Conservation (phyloP, 2,797 vertebrate genomes). For the Okamejei kenojei region DNA sequence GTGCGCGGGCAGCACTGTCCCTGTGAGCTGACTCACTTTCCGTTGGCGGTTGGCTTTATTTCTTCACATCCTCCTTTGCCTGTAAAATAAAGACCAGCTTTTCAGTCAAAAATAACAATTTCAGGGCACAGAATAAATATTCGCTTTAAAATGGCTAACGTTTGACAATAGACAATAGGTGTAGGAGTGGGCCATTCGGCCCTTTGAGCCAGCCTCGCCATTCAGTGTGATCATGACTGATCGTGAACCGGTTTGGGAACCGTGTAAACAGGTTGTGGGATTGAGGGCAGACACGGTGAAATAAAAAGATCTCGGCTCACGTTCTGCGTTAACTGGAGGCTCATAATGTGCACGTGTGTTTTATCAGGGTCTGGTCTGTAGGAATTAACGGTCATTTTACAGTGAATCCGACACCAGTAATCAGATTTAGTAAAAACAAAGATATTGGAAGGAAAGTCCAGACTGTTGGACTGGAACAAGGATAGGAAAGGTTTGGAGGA, state of each 20-base stretch:
- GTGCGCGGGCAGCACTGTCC: neutral
- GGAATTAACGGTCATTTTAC: neutral
- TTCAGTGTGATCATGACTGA: too few relatives aligned
- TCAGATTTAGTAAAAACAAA: too few relatives aligned
- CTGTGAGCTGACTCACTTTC: neutral
- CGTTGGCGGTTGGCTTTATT: neutral
- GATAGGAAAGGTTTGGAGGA: too few relatives aligned
- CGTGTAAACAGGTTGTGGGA: neutral
- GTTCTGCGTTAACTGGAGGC: neutral
- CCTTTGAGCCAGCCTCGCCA: too few relatives aligned
- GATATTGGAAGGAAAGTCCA: too few relatives aligned
- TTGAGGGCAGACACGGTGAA: neutral
- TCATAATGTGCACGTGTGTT: neutral
- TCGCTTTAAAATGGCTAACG: neutral
- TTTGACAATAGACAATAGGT: too few relatives aligned
- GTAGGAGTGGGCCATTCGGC: too few relatives aligned
- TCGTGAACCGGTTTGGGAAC: neutral
- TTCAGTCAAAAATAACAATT: neutral
- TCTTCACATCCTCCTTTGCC: neutral
- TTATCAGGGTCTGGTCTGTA: slow-evolving; percentile 6
- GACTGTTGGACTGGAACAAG: too few relatives aligned
- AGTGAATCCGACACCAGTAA: neutral
- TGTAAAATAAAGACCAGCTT: neutral
- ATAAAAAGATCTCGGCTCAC: neutral
- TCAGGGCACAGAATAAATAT: neutral